Evolutionary conservation across 2,888 invertebrate species (phyloP).

Genomic region (Hydraecia micacea): DNA sequence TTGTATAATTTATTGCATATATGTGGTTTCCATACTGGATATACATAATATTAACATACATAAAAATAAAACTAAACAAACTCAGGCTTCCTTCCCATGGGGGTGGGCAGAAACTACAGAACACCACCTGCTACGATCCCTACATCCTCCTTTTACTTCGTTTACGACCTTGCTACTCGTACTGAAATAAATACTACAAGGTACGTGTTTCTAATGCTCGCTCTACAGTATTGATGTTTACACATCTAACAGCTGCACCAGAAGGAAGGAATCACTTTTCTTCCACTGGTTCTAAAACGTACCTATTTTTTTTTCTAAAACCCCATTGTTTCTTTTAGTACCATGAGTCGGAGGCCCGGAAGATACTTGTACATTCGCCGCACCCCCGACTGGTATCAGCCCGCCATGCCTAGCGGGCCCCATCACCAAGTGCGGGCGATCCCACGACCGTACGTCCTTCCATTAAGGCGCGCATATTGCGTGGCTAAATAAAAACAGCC

Average conservation of each 20-base stretch:
- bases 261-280: neutral
- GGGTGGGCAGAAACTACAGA: neutral
- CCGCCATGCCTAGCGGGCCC: too few relatives aligned
- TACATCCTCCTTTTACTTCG: neutral
- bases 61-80: neutral
- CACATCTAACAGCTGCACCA: neutral
- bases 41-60: neutral
- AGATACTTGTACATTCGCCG: too few relatives aligned
- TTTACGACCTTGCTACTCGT: neutral
- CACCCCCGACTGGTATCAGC: too few relatives aligned
- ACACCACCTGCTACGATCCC: neutral
- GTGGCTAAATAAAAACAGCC: too few relatives aligned
- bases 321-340: too few relatives aligned
- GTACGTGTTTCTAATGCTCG: neutral
- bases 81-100: neutral
- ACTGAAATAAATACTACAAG: constrained; percentile 17
- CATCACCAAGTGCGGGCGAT: too few relatives aligned
- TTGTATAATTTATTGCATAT: too few relatives aligned
- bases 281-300: neutral
- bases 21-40: too few relatives aligned
- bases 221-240: neutral
- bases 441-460: too few relatives aligned
- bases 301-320: too few relatives aligned
- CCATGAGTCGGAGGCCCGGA: too few relatives aligned
- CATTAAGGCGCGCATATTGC: too few relatives aligned